Conservation (phyloP, 1,140 invertebrate species). For the Halictus rubicundus region DNA sequence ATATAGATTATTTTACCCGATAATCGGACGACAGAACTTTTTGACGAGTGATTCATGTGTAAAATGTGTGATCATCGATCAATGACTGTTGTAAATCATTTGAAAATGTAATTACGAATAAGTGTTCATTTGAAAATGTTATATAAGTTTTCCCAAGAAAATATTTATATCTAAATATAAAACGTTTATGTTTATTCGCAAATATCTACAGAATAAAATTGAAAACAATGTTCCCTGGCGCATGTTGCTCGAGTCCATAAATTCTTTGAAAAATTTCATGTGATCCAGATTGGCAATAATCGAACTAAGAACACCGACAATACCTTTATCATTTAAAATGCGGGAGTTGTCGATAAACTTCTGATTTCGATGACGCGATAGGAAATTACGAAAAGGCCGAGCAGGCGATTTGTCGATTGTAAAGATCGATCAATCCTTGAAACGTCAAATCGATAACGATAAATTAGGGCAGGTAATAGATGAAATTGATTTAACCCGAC, state of each 20-base stretch:
- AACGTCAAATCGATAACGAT: conserved; percentile 9
- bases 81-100: background rate
- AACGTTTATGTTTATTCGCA: no score
- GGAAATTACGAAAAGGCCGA: background rate
- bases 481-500: background rate
- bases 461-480: background rate
- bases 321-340: background rate
- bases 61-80: background rate
- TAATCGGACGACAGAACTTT: background rate
- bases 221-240: no score
- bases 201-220: no score
- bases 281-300: background rate
- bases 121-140: no score
- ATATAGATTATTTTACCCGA: background rate
- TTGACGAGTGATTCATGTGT: background rate
- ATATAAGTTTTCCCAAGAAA: no score
- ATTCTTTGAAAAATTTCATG: no score
- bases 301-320: background rate
- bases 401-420: background rate
- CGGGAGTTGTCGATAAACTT: background rate
- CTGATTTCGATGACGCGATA: background rate
- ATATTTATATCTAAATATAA: no score
- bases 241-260: no score
- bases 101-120: background rate
- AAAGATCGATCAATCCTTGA: background rate